Percentiles rank a stretch among this genome's conserved stretches.
phyloP scores from a whole-genome alignment of 2,797 vertebrate species.

The Alfaro cultratus region DNA sequence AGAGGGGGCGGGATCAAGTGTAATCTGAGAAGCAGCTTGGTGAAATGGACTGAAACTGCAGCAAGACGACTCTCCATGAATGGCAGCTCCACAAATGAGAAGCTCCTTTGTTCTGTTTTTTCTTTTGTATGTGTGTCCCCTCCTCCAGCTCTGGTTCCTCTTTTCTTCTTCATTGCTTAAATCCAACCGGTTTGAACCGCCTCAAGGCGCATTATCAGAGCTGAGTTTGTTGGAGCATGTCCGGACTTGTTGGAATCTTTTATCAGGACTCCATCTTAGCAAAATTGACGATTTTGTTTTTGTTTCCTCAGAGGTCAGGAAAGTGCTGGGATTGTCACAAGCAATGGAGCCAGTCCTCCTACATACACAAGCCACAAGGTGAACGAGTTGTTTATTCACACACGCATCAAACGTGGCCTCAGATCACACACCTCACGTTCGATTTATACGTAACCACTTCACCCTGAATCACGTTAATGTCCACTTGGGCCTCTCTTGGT shows the following conservation, averaged over 20 bases:
- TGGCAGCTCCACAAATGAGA: slow-evolving; percentile 52
- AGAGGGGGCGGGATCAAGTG: slow-evolving; percentile 78
- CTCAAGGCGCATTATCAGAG: slow-evolving; percentile 29
- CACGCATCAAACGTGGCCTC: neutral
- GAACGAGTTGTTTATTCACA: slow-evolving; percentile 43
- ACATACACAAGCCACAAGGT: slow-evolving; percentile 93
- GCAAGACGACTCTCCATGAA: slow-evolving; percentile 67
- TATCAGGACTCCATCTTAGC: neutral
- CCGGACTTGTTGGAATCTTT: slow-evolving; percentile 2
- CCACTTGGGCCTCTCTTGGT: neutral
- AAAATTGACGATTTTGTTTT: neutral
- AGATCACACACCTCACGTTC: neutral
- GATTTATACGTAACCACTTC: neutral
- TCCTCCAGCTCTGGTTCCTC: neutral
- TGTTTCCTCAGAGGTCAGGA: slow-evolving; percentile 89
- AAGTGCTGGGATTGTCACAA: slow-evolving; percentile 95
- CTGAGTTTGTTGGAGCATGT: slow-evolving; percentile 15
- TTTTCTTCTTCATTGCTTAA: neutral
- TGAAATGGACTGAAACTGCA: slow-evolving; percentile 81
- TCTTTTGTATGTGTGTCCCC: neutral
- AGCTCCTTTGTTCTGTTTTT: slow-evolving; percentile 7
- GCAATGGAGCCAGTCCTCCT: slow-evolving; percentile 89
- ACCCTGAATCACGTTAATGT: neutral
- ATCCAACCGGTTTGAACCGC: slow-evolving; percentile 72
- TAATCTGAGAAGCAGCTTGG: slow-evolving; percentile 93